Conservation (phyloP, 2,797 vertebrate genomes). For the Gobionotothen gibberifrons region DNA sequence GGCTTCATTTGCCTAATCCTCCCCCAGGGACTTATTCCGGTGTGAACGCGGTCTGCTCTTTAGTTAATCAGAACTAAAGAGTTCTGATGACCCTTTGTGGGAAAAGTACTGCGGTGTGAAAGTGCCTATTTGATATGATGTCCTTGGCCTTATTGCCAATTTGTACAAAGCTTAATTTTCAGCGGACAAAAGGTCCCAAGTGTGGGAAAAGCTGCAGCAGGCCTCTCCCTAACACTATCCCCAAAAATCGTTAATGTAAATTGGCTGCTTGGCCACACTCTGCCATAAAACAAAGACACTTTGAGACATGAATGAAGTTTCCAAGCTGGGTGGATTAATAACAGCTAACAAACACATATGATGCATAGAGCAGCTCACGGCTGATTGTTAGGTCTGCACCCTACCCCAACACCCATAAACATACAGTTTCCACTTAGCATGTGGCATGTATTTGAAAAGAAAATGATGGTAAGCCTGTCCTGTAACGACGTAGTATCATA, state of each 20-base stretch:
- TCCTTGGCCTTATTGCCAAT: not conserved
- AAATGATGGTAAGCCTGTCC: not conserved
- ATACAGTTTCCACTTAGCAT: not conserved
- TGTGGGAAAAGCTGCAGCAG: not conserved
- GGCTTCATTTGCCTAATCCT: no score
- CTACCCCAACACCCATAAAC: not conserved
- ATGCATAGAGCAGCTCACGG: not conserved
- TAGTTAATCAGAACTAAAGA: no score
- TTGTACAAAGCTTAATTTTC: not conserved
- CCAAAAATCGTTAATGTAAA: not conserved
- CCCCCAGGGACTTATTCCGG: no score
- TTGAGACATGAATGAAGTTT: conserved; percentile 1
- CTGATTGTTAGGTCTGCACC: not conserved
- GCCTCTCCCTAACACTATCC: not conserved
- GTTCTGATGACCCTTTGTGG: no score
- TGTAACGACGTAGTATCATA: no score
- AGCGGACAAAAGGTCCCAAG: not conserved
- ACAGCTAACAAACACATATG: not conserved
- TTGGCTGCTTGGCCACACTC: not conserved
- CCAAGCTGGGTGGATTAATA: no score
- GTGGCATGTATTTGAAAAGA: no score
- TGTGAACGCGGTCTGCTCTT: no score
- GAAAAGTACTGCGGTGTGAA: no score
- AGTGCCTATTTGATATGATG: not conserved
- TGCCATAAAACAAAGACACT: not conserved